Base-by-base conservation (phyloP, 1,140 invertebrate species). In the Philotrypesis tridentata region DNA sequence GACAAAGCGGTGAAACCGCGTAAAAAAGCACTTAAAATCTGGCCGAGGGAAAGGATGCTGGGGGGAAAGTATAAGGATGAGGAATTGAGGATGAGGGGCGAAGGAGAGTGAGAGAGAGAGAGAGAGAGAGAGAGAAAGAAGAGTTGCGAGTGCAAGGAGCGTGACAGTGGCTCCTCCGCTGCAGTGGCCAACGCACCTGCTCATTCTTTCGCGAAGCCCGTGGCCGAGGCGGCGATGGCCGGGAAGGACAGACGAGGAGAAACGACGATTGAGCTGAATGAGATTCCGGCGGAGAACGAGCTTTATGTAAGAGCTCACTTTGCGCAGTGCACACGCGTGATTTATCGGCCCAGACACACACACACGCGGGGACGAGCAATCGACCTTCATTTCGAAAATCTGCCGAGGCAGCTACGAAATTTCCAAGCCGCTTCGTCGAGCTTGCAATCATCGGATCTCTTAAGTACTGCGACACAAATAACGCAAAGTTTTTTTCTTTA, bases 181-280 rank as follows among this genome's bases (percentile, higher is more conserved):
- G n/a, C n/a, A 48, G 89, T 88, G 75, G 80, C 80, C 86, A 87
- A 87, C 90, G 88, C 90, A 92, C 90, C 91, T 92, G 91, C 90
- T 87, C 89, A 89, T 90, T 91, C 89, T 87, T 88, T 79, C 71
- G 43, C 76, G 80, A 79, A 33, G 40, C 60, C n/a, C 55, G 31
- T 81, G 85, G 84, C 80, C 74, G 83, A 68, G 31, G 33, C 79
- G 72, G 83, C 79, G 31, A 60, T 83, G 33, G 23, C 21, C 5
- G n/a, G 23, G 76, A 67, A 55, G 31, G 23, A n/a, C 73, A 73
- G 76, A 40, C 21, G 29, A 37, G 21, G 82, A 82, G 83, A 79
- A 80, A 77, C 74, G 81, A 86, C 84, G 83, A 55, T 55, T 55
- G 48, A 85, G 80, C 81, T 77, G 61, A 75, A 79, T 84, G 76